Conservation (phyloP, 2,797 vertebrate genomes). For the Pseudochirops corinnae region DNA sequence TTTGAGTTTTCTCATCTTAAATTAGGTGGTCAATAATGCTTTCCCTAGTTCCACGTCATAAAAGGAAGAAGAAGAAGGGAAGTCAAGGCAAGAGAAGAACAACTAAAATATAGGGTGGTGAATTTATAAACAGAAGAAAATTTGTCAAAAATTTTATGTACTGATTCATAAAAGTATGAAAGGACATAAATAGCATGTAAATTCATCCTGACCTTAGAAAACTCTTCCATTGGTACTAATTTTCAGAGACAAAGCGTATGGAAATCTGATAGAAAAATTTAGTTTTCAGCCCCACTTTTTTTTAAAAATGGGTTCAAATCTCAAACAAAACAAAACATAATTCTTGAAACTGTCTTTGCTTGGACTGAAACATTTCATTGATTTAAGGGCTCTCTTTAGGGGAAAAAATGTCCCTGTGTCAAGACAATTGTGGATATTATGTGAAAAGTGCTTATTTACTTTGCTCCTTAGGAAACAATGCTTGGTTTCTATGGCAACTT, state of each 20-base stretch:
- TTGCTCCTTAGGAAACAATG: conserved; percentile 73
- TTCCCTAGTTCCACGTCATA: not conserved
- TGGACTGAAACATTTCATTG: conserved; percentile 61
- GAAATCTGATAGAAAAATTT: conserved; percentile 17
- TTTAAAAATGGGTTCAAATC: conserved; percentile 2
- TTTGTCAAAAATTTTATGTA: conserved; percentile 7
- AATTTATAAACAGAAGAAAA: not conserved
- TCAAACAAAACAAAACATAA: conserved; percentile 54
- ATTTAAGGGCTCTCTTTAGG: conserved; percentile 77
- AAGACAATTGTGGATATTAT: conserved; percentile 65
- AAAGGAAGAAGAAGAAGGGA: not conserved
- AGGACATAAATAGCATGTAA: not conserved
- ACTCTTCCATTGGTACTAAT: not conserved
- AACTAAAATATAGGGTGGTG: not conserved
- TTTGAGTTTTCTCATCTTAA: not conserved
- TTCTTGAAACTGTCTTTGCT: conserved; percentile 56
- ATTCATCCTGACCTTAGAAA: not conserved
- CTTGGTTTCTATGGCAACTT: conserved; percentile 73
- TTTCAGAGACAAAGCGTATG: conserved; percentile 15
- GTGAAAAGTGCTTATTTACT: conserved; percentile 75
- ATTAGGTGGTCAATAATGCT: not conserved
- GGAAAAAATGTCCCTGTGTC: conserved; percentile 74
- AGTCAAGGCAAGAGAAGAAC: not conserved
- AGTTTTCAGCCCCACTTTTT: conserved; percentile 27
- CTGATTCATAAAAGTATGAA: conserved; percentile 26